Percentiles rank a stretch among this genome's conserved stretches.
These are phyloP conservation scores for Marmota flaviventris DNA, from an alignment of 2,113 vertebrate species.

Conservation along the genomic window DNA sequence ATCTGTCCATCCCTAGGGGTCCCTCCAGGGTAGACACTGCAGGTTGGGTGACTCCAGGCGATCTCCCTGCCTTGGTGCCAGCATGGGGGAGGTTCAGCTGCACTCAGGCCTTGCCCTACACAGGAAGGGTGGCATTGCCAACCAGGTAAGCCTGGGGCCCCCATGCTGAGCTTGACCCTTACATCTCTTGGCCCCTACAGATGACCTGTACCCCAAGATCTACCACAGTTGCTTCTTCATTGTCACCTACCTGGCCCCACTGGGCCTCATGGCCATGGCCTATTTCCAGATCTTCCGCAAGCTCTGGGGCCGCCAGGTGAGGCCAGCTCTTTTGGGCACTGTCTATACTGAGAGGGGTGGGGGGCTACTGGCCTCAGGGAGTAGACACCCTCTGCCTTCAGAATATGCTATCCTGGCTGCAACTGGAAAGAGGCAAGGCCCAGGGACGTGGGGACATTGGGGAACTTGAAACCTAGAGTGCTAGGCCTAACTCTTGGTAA, in stretches of 20 bases:
- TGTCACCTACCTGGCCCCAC: slow-evolving; percentile 80
- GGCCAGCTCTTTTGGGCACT: slow-evolving; percentile 14
- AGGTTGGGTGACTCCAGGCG: not conserved
- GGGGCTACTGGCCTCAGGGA: not conserved
- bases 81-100: not conserved
- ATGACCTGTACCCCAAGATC: slow-evolving; percentile 82
- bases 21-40: not conserved
- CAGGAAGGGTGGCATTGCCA: not conserved
- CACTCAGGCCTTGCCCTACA: not conserved
- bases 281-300: slow-evolving; percentile 85
- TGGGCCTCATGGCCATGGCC: slow-evolving; percentile 82
- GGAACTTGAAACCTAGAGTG: not conserved
- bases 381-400: not conserved
- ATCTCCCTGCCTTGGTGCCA: not conserved
- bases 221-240: slow-evolving; percentile 83
- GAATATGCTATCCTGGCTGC: not conserved
- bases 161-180: not conserved
- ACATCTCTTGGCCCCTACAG: slow-evolving; percentile 54
- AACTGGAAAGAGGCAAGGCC: not conserved
- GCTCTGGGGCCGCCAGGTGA: slow-evolving; percentile 84
- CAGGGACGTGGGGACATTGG: not conserved
- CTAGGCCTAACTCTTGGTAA: accelerated
- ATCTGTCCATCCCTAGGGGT: not conserved
- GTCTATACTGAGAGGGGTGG: not conserved
- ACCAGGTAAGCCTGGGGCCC: not conserved